Conservation (phyloP, 2,797 vertebrate species). For the Sebastes vulpes region DNA sequence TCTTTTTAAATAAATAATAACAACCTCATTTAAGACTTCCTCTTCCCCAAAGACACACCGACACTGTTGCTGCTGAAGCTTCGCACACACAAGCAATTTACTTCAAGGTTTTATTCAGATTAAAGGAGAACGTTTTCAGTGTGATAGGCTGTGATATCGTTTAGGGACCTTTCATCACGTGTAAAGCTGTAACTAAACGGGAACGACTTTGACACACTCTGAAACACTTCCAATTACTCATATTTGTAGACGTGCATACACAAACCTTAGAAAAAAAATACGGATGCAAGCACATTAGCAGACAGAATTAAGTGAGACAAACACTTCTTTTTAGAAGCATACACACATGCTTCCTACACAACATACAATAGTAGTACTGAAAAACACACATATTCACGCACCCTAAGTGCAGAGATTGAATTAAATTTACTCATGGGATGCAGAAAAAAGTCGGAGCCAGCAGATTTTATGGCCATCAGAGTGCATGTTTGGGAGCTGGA, state of each 20-base stretch:
- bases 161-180: slow-evolving; percentile 1
- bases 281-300: not conserved
- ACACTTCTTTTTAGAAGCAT: not conserved
- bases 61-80: not conserved
- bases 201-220: not conserved
- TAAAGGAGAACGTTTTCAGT: not conserved
- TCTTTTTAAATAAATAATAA: slow-evolving; percentile 4
- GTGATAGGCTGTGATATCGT: slow-evolving; percentile 1
- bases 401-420: not conserved
- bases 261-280: not conserved
- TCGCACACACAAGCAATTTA: not conserved
- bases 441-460: slow-evolving; percentile 45
- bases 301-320: not conserved
- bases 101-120: not conserved
- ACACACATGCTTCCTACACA: not conserved
- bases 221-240: not conserved
- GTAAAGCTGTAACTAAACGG: slow-evolving; percentile 14
- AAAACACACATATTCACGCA: not conserved
- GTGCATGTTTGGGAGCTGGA: not conserved
- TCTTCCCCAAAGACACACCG: not conserved
- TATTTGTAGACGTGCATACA: not conserved
- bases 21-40: not conserved
- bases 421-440: slow-evolving; percentile 19
- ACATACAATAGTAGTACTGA: not conserved
- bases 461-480: slow-evolving; percentile 44